Evolutionary conservation across 2,113 vertebrate genomes (phyloP), one percentile per base, ranked within the genome.

Genomic region (Zosterops borbonicus): DNA sequence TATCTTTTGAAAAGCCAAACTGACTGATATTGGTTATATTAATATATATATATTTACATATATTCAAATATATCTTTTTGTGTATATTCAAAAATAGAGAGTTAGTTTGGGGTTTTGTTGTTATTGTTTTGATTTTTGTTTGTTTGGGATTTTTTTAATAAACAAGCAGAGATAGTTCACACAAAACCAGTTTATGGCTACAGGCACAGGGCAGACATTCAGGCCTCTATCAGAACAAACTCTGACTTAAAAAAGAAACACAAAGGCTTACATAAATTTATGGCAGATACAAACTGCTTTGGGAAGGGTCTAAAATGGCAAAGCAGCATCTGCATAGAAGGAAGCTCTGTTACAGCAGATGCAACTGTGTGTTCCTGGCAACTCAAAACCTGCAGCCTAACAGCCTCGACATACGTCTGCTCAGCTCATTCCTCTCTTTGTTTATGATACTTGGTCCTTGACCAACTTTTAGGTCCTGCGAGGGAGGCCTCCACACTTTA

Each of bases 331-430:
- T 19, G 17, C 37, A 25, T 0, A 76, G 50, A 56, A 74, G 23
- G 52, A 75, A 75, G 25, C 9, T 67, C 78, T 79, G 35, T 52
- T 71, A 70, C 33, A 59, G 55, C 16, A 78, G 20, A 50, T 31
- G 11, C 14, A 74, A 49, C 25, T 21, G 9, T 6, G 6, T 19
- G 16, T 9, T 64, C 44, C 75, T 37, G 33, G 29, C 24, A 87
- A 62, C n/a, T 56, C 49, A 65, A 64, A 91, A 69, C 22, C 18
- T 44, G 56, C 23, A 75, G 58, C 29, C 21, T 37, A 67, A 22
- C 49, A 58, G 68, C 25, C 53, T 42, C 0, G 0, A 42, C 23
- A 83, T 25, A 18, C 1, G 42, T 11, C 33, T 63, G 6, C 33
- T 68, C 28, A 31, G 33, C 25, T 79, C 58, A 79, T 24, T 58